Evolutionary conservation across 2,888 invertebrate species (phyloP).

Genomic region (Drosophila austrosaltans): DNA sequence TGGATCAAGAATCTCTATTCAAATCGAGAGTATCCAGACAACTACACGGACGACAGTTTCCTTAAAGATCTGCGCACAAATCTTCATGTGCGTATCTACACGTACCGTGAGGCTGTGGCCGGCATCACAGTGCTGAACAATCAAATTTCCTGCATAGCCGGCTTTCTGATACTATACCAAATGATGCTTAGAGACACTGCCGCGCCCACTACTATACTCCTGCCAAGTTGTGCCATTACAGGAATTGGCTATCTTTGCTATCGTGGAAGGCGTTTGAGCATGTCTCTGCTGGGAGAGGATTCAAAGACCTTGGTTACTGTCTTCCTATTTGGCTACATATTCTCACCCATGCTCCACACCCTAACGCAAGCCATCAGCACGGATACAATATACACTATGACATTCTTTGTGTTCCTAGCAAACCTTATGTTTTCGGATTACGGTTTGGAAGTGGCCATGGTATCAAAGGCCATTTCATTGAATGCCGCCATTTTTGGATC

Average conservation of each 20-base stretch:
- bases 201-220: slow-evolving; percentile 87
- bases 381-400: slow-evolving; percentile 97
- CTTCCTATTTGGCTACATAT: slow-evolving; percentile 92
- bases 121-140: slow-evolving; percentile 92
- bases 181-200: slow-evolving; percentile 89
- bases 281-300: slow-evolving; percentile 85
- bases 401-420: slow-evolving; percentile 92
- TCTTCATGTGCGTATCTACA: slow-evolving; percentile 88
- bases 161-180: slow-evolving; percentile 89
- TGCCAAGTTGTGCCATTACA: slow-evolving; percentile 85
- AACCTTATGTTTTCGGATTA: slow-evolving; percentile 98
- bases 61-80: slow-evolving; percentile 93
- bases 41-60: slow-evolving; percentile 95
- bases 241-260: slow-evolving; percentile 87
- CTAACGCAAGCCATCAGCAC: slow-evolving; percentile 98
- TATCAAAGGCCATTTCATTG: slow-evolving; percentile 95
- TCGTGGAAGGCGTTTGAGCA: slow-evolving; percentile 68
- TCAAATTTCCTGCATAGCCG: slow-evolving; percentile 90
- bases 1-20: slow-evolving; percentile 97
- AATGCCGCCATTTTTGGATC: slow-evolving; percentile 98
- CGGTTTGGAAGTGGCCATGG: slow-evolving; percentile 91
- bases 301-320: slow-evolving; percentile 92
- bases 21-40: slow-evolving; percentile 94
- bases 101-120: slow-evolving; percentile 86
- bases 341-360: slow-evolving; percentile 96